These are phyloP conservation scores for Rhea pennata DNA, from an alignment of 2,113 vertebrate genomes.

Conservation along the genomic window DNA sequence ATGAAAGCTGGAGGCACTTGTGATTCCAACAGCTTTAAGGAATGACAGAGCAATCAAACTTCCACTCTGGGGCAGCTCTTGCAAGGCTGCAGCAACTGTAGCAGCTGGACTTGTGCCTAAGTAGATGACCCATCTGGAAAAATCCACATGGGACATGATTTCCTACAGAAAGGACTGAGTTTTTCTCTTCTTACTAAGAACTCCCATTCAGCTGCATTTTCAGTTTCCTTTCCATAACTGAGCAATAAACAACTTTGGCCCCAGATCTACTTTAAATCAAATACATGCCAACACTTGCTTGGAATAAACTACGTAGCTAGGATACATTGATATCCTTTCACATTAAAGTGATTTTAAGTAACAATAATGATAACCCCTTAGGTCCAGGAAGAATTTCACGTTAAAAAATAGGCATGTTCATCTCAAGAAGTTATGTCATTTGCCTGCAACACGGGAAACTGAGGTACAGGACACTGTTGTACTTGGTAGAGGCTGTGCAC, in stretches of 20 bases:
- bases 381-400: background rate
- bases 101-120: background rate
- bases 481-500: background rate
- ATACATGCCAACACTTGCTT: background rate
- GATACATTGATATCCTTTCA: background rate
- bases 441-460: background rate
- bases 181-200: background rate
- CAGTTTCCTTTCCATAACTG: background rate
- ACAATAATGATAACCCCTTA: background rate
- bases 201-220: background rate
- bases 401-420: background rate
- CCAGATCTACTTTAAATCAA: too few relatives aligned
- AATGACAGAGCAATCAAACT: background rate
- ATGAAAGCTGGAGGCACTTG: background rate
- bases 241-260: background rate
- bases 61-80: background rate
- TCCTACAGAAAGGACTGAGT: background rate
- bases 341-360: background rate
- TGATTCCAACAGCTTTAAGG: background rate
- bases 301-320: background rate
- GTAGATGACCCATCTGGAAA: background rate
- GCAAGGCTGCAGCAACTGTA: background rate
- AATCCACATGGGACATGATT: background rate
- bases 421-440: background rate
- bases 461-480: fast-evolving